phyloP scores from a whole-genome alignment of 2,888 invertebrate species.

The Chironomus riparius region DNA sequence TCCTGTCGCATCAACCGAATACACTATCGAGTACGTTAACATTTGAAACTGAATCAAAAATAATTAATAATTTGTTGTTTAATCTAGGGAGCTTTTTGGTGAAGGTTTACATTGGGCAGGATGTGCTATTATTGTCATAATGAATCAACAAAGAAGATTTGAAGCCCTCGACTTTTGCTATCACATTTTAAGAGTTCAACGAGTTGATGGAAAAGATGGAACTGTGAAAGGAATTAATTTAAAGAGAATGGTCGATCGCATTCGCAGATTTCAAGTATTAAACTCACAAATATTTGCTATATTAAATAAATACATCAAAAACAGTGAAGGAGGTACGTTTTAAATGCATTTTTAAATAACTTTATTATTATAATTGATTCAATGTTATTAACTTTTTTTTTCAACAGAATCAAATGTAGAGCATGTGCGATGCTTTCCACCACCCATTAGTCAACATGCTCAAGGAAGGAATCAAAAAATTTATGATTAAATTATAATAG shows the following conservation, averaged over 20 bases:
- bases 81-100: constrained; percentile 80
- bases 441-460: constrained; percentile 48
- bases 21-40: constrained; percentile 81
- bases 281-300: constrained; percentile 97
- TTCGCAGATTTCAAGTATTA: constrained; percentile 93
- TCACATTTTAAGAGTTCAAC: constrained; percentile 89
- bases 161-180: constrained; percentile 98
- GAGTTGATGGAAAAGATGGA: constrained; percentile 94
- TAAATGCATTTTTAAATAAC: neutral
- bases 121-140: constrained; percentile 87
- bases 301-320: constrained; percentile 85
- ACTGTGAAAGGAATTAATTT: constrained; percentile 87
- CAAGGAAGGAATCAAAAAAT: constrained; percentile 13
- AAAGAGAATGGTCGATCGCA: constrained; percentile 95
- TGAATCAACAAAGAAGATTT: constrained; percentile 92
- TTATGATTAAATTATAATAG: constrained; percentile 12
- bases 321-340: constrained; percentile 60
- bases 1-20: constrained; percentile 91
- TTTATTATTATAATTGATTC: constrained; percentile 34
- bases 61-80: constrained; percentile 28
- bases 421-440: constrained; percentile 94
- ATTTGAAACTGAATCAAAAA: neutral
- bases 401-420: constrained; percentile 69
- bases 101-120: constrained; percentile 99
- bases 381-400: neutral